Evolutionary conservation across 2,797 vertebrate species (phyloP).

Genomic region (Tauraco hartlaubi): DNA sequence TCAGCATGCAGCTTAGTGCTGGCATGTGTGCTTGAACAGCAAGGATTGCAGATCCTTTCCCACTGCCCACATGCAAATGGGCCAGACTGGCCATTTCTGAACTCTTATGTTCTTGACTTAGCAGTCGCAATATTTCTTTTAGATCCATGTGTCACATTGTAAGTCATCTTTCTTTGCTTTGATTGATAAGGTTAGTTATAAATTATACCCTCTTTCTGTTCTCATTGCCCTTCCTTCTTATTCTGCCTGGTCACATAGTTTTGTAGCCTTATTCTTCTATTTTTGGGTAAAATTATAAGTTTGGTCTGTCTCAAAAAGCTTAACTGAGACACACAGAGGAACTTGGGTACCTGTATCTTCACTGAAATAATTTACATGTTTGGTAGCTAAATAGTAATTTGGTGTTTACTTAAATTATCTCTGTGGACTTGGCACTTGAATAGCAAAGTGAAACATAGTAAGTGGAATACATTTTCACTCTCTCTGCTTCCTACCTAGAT

Average conservation of each 20-base stretch:
- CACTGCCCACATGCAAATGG: not conserved
- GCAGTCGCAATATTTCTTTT: not conserved
- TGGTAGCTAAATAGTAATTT: not conserved
- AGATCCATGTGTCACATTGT: not conserved
- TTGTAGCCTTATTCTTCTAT: not conserved
- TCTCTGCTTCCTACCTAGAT: not conserved
- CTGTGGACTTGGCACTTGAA: not conserved
- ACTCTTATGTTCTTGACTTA: not conserved
- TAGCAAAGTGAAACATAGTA: not conserved
- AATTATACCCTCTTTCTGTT: not conserved
- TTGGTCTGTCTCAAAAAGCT: not conserved
- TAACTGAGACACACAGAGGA: not conserved
- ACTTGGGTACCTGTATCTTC: not conserved
- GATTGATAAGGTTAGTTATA: not conserved
- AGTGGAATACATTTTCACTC: not conserved
- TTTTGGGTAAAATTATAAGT: not conserved
- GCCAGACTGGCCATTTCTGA: not conserved
- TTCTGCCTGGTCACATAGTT: not conserved
- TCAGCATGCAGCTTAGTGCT: not conserved
- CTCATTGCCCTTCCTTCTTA: not conserved
- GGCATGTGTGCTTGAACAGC: not conserved
- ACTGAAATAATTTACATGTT: not conserved
- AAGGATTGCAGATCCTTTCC: not conserved
- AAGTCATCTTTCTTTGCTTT: not conserved
- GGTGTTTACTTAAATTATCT: not conserved